Evolutionary conservation across 2,113 vertebrate genomes (phyloP), one percentile per base, ranked within the genome.

Genomic region (Leptodactylus fuscus): DNA sequence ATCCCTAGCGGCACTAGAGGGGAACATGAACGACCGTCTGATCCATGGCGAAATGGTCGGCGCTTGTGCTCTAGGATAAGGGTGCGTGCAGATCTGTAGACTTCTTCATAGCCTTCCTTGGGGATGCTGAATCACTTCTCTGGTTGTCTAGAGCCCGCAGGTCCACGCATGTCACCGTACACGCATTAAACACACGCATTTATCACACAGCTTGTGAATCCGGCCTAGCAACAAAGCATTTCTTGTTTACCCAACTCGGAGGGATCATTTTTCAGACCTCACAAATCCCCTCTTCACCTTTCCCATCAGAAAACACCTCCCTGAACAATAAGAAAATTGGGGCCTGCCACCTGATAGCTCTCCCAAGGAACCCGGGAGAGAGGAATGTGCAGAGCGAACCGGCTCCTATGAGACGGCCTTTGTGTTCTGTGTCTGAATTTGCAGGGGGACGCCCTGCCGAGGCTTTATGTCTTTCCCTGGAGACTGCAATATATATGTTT

Each of bases 231-330:
- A 92, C 91, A 92, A 89, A 92, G 90, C 91, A 88, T 87, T 88
- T 89, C 88, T 91, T 92, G 91, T 92, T 92, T 93, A 91, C 91
- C 90, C 92, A 92, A 91, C 91, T 89, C 46, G 0, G 87, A 90
- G 90, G 92, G 92, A 88, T 93, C 88, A 16, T 74, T 91, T 93
- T 93, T 91, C 91, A 92, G 88, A 91, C 88, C 90, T 90, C 91
- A 89, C 92, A 92, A 92, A 91, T 91, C 83, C 91, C 93, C 91
- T 85, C 91, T 93, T 93, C 92, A 92, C 91, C 91, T 92, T 93
- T 93, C 91, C 91, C 92, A 93, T 91, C 91, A 92, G 91, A 92
- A 92, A 92, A 93, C 91, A 92, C 92, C 91, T 92, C 90, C 87
- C 0, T 44, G 90, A 93, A 92, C 92, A 91, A 92, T 91, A 87